A percentile compares a stretch with the other conserved stretches of the same genome.
Conservation (phyloP, 2,113 vertebrate genomes). For the Megaceryle maxima region DNA sequence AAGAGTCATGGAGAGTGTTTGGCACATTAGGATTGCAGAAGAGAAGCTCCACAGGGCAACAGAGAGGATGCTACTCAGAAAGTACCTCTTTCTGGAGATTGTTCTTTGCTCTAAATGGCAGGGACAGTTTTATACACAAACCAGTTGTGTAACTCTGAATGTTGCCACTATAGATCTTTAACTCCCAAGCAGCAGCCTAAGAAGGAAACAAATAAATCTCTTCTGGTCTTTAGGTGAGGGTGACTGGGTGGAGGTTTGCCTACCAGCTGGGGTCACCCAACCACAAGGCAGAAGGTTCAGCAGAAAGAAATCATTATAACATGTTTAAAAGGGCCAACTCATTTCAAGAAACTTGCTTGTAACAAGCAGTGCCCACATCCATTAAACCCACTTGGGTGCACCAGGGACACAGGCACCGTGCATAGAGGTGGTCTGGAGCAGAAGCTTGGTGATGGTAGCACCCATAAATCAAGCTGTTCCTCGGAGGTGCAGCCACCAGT, state of each 20-base stretch:
- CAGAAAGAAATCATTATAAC: neutral
- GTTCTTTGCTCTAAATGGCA: neutral
- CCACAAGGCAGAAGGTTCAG: neutral
- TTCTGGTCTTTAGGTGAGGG: neutral
- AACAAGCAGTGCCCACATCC: fast-evolving
- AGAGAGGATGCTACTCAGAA: neutral
- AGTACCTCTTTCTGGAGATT: neutral
- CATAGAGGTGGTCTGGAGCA: neutral
- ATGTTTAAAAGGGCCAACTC: neutral
- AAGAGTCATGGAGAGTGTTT: neutral
- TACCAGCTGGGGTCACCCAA: neutral
- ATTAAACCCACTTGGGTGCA: neutral
- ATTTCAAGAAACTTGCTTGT: neutral
- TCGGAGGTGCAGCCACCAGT: neutral
- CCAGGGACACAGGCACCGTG: too few relatives aligned
- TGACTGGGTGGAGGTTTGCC: neutral
- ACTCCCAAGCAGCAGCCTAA: neutral
- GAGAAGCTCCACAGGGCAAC: neutral
- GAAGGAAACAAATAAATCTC: neutral
- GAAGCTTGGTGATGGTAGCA: neutral
- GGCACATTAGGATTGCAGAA: neutral
- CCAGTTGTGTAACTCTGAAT: neutral
- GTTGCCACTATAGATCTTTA: fast-evolving
- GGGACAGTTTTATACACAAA: neutral
- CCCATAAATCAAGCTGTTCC: neutral